Evolutionary conservation across 1,140 invertebrate genomes (phyloP).

Genomic region (Trypoxylus dichotomus): DNA sequence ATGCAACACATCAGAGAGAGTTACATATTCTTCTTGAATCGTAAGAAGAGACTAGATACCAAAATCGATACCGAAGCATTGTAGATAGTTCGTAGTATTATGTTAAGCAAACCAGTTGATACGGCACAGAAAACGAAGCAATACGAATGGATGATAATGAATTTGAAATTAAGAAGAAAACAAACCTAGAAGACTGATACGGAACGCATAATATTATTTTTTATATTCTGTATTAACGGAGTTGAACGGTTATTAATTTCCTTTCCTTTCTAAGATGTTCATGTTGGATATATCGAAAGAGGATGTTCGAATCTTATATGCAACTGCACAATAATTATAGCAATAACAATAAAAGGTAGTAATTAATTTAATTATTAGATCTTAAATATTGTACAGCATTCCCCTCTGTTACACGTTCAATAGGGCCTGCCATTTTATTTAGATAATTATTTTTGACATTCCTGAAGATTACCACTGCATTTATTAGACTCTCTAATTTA

Average conservation of each 20-base stretch:
- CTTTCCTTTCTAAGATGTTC: neutral
- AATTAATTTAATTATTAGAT: neutral
- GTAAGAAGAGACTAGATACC: constrained; percentile 13
- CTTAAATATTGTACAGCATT: neutral
- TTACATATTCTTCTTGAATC: constrained; percentile 41
- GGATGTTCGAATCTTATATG: neutral
- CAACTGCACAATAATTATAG: neutral
- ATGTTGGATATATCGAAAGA: neutral
- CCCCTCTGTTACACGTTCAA: neutral
- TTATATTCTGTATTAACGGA: constrained; percentile 2
- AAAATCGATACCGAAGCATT: constrained; percentile 3
- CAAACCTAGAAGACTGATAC: constrained; percentile 27
- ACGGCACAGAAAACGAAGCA: neutral
- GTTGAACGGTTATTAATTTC: neutral
- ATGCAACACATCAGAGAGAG: constrained; percentile 47
- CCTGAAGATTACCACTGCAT: constrained; percentile 5
- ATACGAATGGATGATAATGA: neutral
- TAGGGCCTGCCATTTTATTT: neutral
- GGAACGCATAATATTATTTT: constrained; percentile 24
- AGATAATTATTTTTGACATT: neutral
- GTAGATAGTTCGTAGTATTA: neutral
- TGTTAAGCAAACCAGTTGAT: neutral
- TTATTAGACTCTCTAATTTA: constrained; percentile 1
- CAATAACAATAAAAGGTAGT: too few species aligned
- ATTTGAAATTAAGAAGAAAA: neutral